These are phyloP conservation scores for Nerophis ophidion DNA, from an alignment of 2,113 vertebrate genomes.

Conservation along the genomic window DNA sequence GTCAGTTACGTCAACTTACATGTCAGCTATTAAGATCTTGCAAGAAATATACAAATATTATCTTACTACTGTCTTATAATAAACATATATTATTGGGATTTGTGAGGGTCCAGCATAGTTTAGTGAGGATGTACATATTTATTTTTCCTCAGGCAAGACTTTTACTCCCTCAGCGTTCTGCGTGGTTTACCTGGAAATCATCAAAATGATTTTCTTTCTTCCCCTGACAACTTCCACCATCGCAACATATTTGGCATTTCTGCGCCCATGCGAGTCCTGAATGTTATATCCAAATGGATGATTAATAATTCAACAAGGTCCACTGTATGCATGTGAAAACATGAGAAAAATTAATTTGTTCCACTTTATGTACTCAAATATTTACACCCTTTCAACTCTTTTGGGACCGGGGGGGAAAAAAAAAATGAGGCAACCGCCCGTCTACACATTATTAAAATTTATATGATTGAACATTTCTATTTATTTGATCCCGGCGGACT, in stretches of 20 bases:
- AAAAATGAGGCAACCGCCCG: slow-evolving; percentile 15
- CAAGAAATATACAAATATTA: too few relatives aligned
- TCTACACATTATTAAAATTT: slow-evolving; percentile 24
- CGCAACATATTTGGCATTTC: slow-evolving; percentile 1
- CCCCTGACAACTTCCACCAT: neutral
- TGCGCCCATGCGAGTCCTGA: slow-evolving; percentile 4
- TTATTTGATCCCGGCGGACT: slow-evolving; percentile 25
- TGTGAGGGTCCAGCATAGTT: too few relatives aligned
- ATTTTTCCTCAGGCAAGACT: too few relatives aligned
- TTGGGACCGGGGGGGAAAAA: slow-evolving; percentile 27
- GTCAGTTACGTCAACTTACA: too few relatives aligned
- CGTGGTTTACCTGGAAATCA: too few relatives aligned
- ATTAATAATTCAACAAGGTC: slow-evolving; percentile 62
- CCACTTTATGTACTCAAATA: slow-evolving; percentile 28
- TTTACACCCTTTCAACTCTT: slow-evolving; percentile 28
- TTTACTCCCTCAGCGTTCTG: too few relatives aligned
- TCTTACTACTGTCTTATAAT: too few relatives aligned
- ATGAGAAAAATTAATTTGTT: slow-evolving; percentile 44
- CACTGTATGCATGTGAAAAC: slow-evolving; percentile 34
- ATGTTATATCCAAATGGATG: slow-evolving; percentile 35
- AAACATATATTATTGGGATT: too few relatives aligned
- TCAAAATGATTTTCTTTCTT: too few relatives aligned
- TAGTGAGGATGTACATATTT: too few relatives aligned
- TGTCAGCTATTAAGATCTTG: too few relatives aligned
- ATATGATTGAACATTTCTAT: slow-evolving; percentile 29